Percentiles rank a stretch among this genome's conserved stretches.
phyloP scores from a whole-genome alignment of 2,888 invertebrate species.

The Maniola hyperantus region DNA sequence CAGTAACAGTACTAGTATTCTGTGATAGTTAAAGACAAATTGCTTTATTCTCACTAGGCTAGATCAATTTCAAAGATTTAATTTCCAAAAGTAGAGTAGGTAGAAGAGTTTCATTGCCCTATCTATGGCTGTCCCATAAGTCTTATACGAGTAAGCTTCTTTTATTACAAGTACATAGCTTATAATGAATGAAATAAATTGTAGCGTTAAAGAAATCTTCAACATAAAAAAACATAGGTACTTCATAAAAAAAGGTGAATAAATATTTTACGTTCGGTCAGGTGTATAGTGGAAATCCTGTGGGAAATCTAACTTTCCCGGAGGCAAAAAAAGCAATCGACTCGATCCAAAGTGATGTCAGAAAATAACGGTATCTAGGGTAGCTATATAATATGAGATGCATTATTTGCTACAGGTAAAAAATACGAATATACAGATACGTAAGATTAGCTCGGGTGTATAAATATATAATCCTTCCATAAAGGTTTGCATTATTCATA shows the following conservation, averaged over 20 bases:
- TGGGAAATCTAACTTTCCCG: slow-evolving; percentile 82
- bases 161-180: neutral
- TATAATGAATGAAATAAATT: too few species aligned
- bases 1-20: too few species aligned
- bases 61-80: too few species aligned
- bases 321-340: slow-evolving; percentile 82
- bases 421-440: neutral
- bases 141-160: too few species aligned
- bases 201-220: too few species aligned
- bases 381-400: neutral
- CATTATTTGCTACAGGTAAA: slow-evolving; percentile 9
- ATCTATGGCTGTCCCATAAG: too few species aligned
- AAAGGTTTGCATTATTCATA: too few species aligned
- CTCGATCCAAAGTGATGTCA: slow-evolving; percentile 83
- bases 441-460: neutral
- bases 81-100: too few species aligned
- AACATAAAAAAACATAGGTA: neutral
- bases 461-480: too few species aligned
- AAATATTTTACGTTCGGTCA: slow-evolving; percentile 82
- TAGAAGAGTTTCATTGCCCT: too few species aligned
- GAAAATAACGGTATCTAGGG: slow-evolving; percentile 61
- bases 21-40: too few species aligned
- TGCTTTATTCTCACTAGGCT: neutral
- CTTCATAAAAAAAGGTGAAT: slow-evolving; percentile 60
- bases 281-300: slow-evolving; percentile 79